These are phyloP conservation scores for Cryptops parisi DNA, from an alignment of 2,888 invertebrate genomes.

Conservation along the genomic window DNA sequence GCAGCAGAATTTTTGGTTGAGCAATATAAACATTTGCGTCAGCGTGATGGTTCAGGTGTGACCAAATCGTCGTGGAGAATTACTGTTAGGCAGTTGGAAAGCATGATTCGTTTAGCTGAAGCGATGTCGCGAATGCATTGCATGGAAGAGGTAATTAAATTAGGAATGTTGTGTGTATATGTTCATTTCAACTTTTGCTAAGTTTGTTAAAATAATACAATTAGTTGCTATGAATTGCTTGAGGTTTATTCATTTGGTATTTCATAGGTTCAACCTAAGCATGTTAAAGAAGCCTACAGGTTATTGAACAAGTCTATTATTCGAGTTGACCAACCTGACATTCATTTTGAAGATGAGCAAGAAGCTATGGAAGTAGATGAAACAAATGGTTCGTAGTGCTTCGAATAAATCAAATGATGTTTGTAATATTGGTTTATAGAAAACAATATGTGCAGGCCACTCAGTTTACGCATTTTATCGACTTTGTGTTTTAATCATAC, in stretches of 20 bases:
- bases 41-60: slow-evolving; percentile 54
- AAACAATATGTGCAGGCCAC: too few species aligned
- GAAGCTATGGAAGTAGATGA: slow-evolving; percentile 21
- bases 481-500: too few species aligned
- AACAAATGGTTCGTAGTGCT: neutral
- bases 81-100: slow-evolving; percentile 90
- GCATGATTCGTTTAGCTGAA: slow-evolving; percentile 90
- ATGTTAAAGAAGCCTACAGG: slow-evolving; percentile 81
- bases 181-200: too few species aligned
- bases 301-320: slow-evolving; percentile 93
- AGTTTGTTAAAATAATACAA: neutral
- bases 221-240: neutral
- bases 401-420: neutral
- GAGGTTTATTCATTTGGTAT: too few species aligned
- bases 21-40: slow-evolving; percentile 72
- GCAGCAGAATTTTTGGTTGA: slow-evolving; percentile 70
- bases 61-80: slow-evolving; percentile 81
- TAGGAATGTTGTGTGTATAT: too few species aligned
- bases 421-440: too few species aligned
- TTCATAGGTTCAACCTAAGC: slow-evolving; percentile 55
- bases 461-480: too few species aligned
- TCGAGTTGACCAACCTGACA: slow-evolving; percentile 93
- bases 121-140: slow-evolving; percentile 94
- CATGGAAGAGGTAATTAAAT: slow-evolving; percentile 55
- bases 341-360: slow-evolving; percentile 73